Percentiles rank a stretch among this genome's conserved stretches.
These are phyloP conservation scores for Sebastiscus albofasciatus DNA, from an alignment of 2,797 vertebrate genomes.

Conservation along the genomic window DNA sequence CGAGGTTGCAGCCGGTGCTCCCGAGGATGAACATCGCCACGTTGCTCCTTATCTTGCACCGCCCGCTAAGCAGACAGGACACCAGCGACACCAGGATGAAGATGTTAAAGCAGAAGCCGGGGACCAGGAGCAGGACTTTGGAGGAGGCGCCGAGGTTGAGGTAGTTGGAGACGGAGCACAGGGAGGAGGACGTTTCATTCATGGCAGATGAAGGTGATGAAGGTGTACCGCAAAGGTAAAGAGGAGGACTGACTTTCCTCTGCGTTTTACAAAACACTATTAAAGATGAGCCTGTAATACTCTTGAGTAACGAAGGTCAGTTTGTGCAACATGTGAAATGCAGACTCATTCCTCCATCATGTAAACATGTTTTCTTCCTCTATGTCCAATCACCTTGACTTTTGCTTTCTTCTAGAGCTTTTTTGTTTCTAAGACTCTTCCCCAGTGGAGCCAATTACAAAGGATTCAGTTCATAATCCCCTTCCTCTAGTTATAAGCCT, in stretches of 20 bases:
- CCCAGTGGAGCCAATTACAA: conserved; percentile 82
- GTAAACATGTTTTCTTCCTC: conserved; percentile 64
- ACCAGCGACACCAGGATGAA: conserved; percentile 66
- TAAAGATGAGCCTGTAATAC: conserved; percentile 9
- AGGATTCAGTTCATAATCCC: conserved; percentile 76
- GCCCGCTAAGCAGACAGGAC: conserved; percentile 53
- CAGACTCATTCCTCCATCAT: conserved; percentile 19
- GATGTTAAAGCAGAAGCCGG: conserved; percentile 69
- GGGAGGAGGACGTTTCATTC: conserved; percentile 57
- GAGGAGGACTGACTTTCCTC: conserved; percentile 1
- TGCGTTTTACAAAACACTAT: not conserved
- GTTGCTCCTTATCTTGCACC: conserved; percentile 69
- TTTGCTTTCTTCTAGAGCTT: conserved; percentile 58
- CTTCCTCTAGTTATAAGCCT: conserved; percentile 68
- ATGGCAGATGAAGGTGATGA: conserved; percentile 39
- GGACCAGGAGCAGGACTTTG: conserved; percentile 69
- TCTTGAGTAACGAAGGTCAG: conserved; percentile 11
- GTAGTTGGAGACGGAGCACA: conserved; percentile 60
- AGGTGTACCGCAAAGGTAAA: not conserved
- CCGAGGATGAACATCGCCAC: conserved; percentile 71
- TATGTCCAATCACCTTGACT: conserved; percentile 55
- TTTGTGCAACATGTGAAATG: conserved; percentile 22
- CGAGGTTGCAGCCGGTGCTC: conserved; percentile 71
- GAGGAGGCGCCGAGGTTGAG: conserved; percentile 65
- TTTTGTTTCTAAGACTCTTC: conserved; percentile 61